A percentile compares a stretch with the other conserved stretches of the same genome.
Conservation (phyloP, 2,113 vertebrate species). For the Varanus salvator region DNA sequence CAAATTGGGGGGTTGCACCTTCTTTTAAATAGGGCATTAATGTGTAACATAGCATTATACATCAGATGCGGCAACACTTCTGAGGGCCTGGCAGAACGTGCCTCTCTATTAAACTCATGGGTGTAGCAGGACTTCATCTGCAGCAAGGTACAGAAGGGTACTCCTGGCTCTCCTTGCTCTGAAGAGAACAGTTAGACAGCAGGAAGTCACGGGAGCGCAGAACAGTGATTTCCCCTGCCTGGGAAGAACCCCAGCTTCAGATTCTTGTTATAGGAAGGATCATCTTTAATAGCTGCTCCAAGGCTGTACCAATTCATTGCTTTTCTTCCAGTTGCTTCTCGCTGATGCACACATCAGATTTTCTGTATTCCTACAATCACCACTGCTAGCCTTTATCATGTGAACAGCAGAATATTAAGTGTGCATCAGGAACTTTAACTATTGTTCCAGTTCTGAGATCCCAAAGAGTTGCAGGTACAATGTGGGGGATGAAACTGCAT, state of each 20-base stretch:
- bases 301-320: neutral
- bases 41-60: slow-evolving; percentile 21
- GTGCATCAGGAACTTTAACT: neutral
- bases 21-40: slow-evolving; percentile 4
- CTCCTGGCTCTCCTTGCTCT: neutral
- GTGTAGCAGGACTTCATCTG: neutral
- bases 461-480: neutral
- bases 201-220: neutral
- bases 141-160: neutral
- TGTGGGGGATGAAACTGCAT: neutral
- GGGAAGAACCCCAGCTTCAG: neutral
- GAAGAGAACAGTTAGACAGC: neutral
- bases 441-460: neutral
- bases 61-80: neutral
- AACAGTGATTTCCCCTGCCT: neutral
- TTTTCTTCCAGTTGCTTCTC: neutral
- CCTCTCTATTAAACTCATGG: slow-evolving; percentile 2
- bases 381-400: rapidly evolving
- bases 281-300: neutral
- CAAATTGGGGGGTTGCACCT: slow-evolving; percentile 26
- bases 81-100: neutral
- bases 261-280: neutral
- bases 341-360: rapidly evolving
- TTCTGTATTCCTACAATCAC: neutral
- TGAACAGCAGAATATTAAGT: neutral